A percentile compares a stretch with the other conserved stretches of the same genome.
These are phyloP conservation scores for Centropristis striata DNA, from an alignment of 2,113 vertebrate genomes.

Conservation along the genomic window DNA sequence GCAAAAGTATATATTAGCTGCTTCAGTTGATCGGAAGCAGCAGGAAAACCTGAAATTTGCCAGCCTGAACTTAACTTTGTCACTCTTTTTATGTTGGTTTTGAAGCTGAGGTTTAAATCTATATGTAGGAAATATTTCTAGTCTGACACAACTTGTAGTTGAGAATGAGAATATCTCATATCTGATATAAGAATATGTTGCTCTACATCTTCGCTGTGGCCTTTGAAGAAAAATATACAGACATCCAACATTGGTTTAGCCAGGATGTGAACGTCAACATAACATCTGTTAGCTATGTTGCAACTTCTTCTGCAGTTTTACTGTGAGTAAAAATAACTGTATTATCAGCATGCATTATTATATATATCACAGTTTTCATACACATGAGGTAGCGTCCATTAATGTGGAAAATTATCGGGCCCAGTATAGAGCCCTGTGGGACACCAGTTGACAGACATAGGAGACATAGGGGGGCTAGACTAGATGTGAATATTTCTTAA, in stretches of 20 bases:
- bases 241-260: background rate
- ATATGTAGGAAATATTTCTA: background rate
- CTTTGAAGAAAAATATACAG: background rate
- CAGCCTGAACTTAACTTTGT: background rate
- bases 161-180: too few species aligned
- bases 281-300: too few species aligned
- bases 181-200: background rate
- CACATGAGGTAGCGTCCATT: too few species aligned
- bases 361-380: background rate
- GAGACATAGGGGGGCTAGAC: too few species aligned
- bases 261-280: background rate
- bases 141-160: background rate
- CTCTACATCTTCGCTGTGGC: background rate
- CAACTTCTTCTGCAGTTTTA: background rate
- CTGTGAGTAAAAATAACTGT: background rate
- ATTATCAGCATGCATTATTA: background rate
- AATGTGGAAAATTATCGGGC: background rate
- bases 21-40: background rate
- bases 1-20: background rate
- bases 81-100: too few species aligned
- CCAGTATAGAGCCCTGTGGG: background rate
- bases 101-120: background rate
- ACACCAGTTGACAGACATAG: background rate
- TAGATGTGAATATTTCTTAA: background rate
- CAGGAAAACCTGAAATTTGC: background rate